Conservation (phyloP, 2,888 invertebrate genomes). For the Agonum fuliginosum region DNA sequence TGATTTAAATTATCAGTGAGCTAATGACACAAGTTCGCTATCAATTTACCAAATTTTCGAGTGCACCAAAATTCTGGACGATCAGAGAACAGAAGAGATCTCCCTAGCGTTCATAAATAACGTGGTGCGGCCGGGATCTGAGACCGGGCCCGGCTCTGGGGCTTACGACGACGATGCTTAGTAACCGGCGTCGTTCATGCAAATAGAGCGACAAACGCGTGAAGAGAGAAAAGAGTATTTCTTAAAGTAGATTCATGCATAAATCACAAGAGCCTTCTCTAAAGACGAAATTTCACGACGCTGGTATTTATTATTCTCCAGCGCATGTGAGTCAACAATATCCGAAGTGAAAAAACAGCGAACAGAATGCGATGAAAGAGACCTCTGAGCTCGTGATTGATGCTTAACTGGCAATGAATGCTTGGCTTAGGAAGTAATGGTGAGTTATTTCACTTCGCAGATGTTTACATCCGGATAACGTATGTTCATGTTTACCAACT, state of each 20-base stretch:
- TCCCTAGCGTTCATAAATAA: constrained; percentile 41
- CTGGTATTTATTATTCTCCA: constrained; percentile 52
- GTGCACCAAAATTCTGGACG: constrained; percentile 23
- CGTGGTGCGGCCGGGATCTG: no score
- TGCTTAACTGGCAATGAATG: constrained; percentile 48
- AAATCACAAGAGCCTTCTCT: constrained; percentile 52
- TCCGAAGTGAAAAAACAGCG: constrained; percentile 39
- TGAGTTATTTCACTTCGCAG: constrained; percentile 42
- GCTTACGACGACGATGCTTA: constrained; percentile 17
- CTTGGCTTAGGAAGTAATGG: constrained; percentile 40
- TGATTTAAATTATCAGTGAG: constrained; percentile 30
- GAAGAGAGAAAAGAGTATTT: constrained; percentile 54
- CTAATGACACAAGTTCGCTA: constrained; percentile 16
- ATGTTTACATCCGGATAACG: constrained; percentile 46
- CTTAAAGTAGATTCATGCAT: constrained; percentile 59
- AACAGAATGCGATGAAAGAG: constrained; percentile 48
- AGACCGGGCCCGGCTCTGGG: no score
- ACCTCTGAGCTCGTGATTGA: constrained; percentile 40
- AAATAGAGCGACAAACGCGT: constrained; percentile 57
- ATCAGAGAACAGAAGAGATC: constrained; percentile 10
- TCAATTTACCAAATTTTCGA: constrained; percentile 29
- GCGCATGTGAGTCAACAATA: constrained; percentile 52
- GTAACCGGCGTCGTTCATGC: constrained; percentile 51
- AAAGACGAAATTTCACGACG: constrained; percentile 56
- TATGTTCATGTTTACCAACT: constrained; percentile 39